Base-by-base conservation (phyloP, 2,888 invertebrate genomes). In the Philhelius pedissequus region DNA sequence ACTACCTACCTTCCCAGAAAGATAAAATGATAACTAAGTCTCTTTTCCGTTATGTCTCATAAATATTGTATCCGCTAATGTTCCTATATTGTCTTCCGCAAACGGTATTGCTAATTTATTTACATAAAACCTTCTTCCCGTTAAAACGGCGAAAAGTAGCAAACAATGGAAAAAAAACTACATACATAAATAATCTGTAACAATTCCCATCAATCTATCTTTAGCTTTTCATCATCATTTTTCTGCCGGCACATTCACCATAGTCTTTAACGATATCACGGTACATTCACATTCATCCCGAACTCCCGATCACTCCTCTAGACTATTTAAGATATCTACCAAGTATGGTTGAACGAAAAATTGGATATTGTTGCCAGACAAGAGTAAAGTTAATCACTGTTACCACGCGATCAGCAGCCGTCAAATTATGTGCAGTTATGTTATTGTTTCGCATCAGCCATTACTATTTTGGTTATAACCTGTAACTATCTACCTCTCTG, bases 91-190 rank as follows among this genome's bases (percentile, higher is more conserved):
- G 45, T 50, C 15, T 68, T 58, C 68, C 56, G 38, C 68, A 58
- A 66, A 68, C 75, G 56, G 56, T 64, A 48, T 35, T 48, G 6
- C 58, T 22, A 62, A 74, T 62, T 68, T 54, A 68, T 68, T 68
- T 60, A 22, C 27, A 62, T 22, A 40, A 40, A 74, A 74, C 66
- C 45, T n/a, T 52, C 45, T n/a, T 52, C 48, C 74, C 79, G 74
- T 68, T 52, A 68, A 80, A 75, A 80, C 69, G 80, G 80, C 70
- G 56, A 64, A 76, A 76, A 75, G 30, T 70, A 75, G 35, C 56
- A 80, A 48, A 25, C 27, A 56, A 11, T 25, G 5, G 25, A 15
- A 52, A 9, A 27, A 52, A 8, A 27, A n/a, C n/a, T n/a, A n/a
- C n/a, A n/a, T n/a, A n/a, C 20, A 11, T 4, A 5, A 2, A 50